Evolutionary conservation across 2,797 vertebrate species (phyloP).

Genomic region (Potorous gilbertii): DNA sequence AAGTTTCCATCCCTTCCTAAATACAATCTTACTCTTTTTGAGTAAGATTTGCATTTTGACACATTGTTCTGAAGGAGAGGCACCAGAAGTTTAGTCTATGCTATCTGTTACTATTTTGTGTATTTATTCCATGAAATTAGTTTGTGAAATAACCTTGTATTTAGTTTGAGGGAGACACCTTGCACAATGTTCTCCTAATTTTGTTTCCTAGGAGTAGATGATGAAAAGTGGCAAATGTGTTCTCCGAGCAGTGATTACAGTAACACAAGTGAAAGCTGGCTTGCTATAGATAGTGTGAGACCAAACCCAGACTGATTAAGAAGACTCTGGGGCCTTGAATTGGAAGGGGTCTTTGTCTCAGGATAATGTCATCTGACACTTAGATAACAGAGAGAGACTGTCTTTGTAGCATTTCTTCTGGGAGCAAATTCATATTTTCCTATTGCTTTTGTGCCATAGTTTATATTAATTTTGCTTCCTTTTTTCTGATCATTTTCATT

Average conservation of each 20-base stretch:
- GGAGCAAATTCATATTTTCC: constrained; percentile 2
- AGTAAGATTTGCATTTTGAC: neutral
- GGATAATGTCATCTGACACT: neutral
- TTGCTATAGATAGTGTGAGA: constrained; percentile 6
- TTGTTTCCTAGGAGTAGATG: constrained; percentile 48
- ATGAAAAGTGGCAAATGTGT: constrained; percentile 52
- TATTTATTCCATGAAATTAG: constrained; percentile 15
- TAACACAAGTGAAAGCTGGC: constrained; percentile 8
- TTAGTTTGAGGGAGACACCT: neutral
- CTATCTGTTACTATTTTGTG: neutral
- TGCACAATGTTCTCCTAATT: constrained; percentile 36
- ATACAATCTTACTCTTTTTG: constrained; percentile 7
- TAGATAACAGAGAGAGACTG: neutral
- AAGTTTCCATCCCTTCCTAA: neutral
- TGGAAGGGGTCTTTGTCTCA: neutral
- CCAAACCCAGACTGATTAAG: constrained; percentile 37
- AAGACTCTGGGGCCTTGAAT: neutral
- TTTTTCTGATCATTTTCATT: constrained; percentile 32
- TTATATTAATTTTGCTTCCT: constrained; percentile 50
- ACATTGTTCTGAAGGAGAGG: neutral
- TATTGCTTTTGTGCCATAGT: constrained; percentile 6
- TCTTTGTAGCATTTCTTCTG: constrained; percentile 18
- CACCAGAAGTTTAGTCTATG: neutral
- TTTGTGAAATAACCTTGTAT: neutral
- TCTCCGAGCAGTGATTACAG: constrained; percentile 14